Evolutionary conservation across 2,113 vertebrate genomes (phyloP).

Genomic region (Nibea coibor): DNA sequence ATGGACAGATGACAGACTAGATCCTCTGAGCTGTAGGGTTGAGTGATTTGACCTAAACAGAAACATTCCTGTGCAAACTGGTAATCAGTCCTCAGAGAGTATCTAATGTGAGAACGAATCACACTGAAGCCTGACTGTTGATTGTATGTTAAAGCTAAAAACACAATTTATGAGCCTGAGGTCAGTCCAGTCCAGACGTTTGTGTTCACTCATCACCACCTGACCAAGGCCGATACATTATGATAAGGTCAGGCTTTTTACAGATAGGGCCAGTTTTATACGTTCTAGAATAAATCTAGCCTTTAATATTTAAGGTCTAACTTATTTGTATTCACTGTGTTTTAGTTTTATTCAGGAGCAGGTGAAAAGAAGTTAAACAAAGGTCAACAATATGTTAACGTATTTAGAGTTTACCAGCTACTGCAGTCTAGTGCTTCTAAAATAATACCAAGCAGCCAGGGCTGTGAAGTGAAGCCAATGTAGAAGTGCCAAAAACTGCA

Average conservation of each 20-base stretch:
- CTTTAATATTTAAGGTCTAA: background rate
- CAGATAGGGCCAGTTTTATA: background rate
- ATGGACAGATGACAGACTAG: conserved; percentile 50
- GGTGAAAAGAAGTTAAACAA: background rate
- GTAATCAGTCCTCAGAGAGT: conserved; percentile 13
- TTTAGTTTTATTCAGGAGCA: background rate
- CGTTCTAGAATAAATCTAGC: background rate
- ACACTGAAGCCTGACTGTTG: conserved; percentile 5
- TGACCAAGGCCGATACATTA: no score
- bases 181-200: background rate
- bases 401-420: background rate
- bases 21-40: conserved; percentile 41
- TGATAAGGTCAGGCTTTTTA: no score
- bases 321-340: background rate
- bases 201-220: background rate
- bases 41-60: conserved; percentile 39
- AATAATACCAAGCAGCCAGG: no score
- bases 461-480: no score
- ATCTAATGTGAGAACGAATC: conserved; percentile 25
- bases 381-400: background rate
- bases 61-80: conserved; percentile 44
- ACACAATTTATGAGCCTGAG: background rate
- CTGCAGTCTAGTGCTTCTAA: background rate
- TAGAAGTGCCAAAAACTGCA: no score
- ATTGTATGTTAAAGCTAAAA: conserved; percentile 21